These are phyloP conservation scores for Ochropleura plecta DNA, from an alignment of 2,888 invertebrate species.

Conservation along the genomic window DNA sequence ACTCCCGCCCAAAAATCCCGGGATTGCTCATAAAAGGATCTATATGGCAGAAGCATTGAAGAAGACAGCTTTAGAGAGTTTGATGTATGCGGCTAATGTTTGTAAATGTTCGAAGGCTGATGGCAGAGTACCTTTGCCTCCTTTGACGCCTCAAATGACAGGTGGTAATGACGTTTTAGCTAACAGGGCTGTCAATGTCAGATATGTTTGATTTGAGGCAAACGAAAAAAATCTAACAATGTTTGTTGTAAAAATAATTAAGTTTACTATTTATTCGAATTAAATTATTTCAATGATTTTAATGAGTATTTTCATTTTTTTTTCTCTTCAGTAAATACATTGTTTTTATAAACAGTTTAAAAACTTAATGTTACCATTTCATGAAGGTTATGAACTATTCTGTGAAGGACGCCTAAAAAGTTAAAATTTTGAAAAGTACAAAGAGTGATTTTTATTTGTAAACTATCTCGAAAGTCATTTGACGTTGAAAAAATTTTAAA, in stretches of 20 bases:
- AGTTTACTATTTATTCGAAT: slow-evolving; percentile 41
- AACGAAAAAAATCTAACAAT: neutral
- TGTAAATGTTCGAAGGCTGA: slow-evolving; percentile 52
- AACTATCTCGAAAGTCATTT: neutral
- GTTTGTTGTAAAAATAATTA: neutral
- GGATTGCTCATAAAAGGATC: slow-evolving; percentile 61
- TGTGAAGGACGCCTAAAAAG: no score
- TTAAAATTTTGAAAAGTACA: no score
- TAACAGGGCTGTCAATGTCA: slow-evolving; percentile 47
- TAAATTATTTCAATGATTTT: slow-evolving; percentile 43
- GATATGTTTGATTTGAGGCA: slow-evolving; percentile 24
- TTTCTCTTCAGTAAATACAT: no score
- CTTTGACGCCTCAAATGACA: slow-evolving; percentile 26
- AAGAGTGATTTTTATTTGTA: neutral
- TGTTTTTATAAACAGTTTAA: no score
- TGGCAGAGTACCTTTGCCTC: slow-evolving; percentile 33
- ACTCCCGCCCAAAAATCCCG: slow-evolving; percentile 61
- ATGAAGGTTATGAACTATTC: no score
- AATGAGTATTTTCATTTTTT: neutral
- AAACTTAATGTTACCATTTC: no score
- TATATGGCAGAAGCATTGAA: slow-evolving; percentile 72
- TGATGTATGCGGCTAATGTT: slow-evolving; percentile 69
- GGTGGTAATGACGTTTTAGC: slow-evolving; percentile 32
- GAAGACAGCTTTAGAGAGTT: slow-evolving; percentile 72
- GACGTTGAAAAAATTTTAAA: neutral